Evolutionary conservation across 2,888 invertebrate species (phyloP), one percentile per base, ranked within the genome.

Genomic region (Rhaphigaster nebulosa): DNA sequence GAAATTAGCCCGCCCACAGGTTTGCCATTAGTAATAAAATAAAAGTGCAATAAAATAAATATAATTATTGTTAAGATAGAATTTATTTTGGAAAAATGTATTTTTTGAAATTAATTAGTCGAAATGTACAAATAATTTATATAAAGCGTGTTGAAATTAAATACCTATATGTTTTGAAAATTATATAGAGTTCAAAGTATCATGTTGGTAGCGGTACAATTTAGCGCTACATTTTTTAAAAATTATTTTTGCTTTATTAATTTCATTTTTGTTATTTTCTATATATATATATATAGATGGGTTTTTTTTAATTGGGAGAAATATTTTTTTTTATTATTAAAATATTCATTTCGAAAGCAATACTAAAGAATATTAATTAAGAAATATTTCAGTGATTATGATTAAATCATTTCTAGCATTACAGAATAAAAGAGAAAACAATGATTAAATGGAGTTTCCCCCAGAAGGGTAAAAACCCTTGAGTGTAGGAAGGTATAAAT

Each of bases 401-500:
- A 29, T 29, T 29, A 18, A 76, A 38, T 23, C 13, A 76, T 76
- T 76, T 34, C 6, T 29, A 38, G 20, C 15, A 76, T 38, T 26
- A 38, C 4, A 34, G 18, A 5, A 20, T 8, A 29, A 10, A 38
- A 3, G 1, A 76, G 38, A 38, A 76, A 38, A 23, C 70, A 18
- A 34, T 76, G 70, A 76, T 20, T 76, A 76, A 76, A 76, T 76
- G 70, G 70, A 76, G 70, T 76, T 76, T 76, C 70, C 70, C 34
- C 34, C 34, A 76, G 38, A 76, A 76, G 70, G 38, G 70, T 76
- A 76, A 76, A 76, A 76, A 38, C 70, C 70, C 70, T 76, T 76
- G 70, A 76, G 70, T 76, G 70, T 76, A 29, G 70, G 34, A 76
- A 76, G 70, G 70, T 76, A 76, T 76, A 76, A 76, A 76, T 76